Evolutionary conservation across 2,113 vertebrate species (phyloP).

Genomic region (Heptranchias perlo): DNA sequence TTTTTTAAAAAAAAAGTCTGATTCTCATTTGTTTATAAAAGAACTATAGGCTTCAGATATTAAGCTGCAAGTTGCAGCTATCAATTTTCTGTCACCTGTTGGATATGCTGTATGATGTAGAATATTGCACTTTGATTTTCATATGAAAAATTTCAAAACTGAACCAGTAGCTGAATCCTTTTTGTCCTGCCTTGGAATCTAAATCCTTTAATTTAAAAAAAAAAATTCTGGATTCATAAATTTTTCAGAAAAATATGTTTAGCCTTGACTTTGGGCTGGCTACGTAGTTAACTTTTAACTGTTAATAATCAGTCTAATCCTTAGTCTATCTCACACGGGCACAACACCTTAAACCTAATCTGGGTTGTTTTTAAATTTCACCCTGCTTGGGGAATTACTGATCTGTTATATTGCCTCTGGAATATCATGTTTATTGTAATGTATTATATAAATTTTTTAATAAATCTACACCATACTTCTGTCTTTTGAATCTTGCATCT

Average conservation of each 20-base stretch:
- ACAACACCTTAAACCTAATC: not conserved
- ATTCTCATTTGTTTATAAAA: not conserved
- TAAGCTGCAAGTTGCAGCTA: not conserved
- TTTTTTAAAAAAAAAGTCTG: not conserved
- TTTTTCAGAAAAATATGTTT: not conserved
- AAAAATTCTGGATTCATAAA: not conserved
- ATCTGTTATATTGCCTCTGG: not conserved
- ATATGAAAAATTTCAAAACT: too few relatives aligned
- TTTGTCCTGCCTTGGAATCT: not conserved
- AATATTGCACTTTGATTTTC: not conserved
- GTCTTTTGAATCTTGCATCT: not conserved
- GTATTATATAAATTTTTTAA: not conserved
- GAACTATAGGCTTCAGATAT: too few relatives aligned
- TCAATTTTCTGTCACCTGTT: not conserved
- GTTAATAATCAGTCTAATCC: not conserved
- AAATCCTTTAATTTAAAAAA: not conserved
- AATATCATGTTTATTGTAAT: not conserved
- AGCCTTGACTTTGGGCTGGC: not conserved
- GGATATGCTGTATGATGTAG: not conserved
- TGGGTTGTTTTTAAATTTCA: not conserved
- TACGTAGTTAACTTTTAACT: too few relatives aligned
- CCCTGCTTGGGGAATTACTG: not conserved
- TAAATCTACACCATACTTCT: not conserved
- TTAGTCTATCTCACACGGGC: not conserved
- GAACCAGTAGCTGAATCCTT: not conserved